A percentile compares a stretch with the other conserved stretches of the same genome.
These are phyloP conservation scores for Anhinga anhinga DNA, from an alignment of 2,113 vertebrate species.

Conservation along the genomic window DNA sequence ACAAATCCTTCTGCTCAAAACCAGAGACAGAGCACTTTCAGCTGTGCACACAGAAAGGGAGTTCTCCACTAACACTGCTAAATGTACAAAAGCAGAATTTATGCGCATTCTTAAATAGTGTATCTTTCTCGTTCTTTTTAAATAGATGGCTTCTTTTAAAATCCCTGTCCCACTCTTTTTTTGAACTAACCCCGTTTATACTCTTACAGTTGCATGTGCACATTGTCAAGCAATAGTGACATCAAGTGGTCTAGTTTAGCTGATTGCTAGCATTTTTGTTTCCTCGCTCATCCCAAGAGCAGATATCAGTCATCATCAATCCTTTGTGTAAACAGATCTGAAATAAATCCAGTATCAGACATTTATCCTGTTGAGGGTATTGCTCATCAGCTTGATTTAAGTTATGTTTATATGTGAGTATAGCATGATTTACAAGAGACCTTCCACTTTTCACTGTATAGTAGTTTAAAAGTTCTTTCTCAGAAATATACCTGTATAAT, in stretches of 20 bases:
- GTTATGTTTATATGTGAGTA: conserved; percentile 26
- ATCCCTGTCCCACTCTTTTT: not conserved
- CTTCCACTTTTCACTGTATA: conserved; percentile 16
- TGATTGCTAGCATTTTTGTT: not conserved
- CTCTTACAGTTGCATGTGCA: not conserved
- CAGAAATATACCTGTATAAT: conserved; percentile 32
- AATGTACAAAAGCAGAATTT: not conserved
- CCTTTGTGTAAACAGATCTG: conserved; percentile 38
- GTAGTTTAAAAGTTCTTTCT: conserved; percentile 51
- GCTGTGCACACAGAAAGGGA: not conserved
- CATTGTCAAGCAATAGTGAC: conserved; percentile 73
- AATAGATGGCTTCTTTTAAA: conserved; percentile 38
- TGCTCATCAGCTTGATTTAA: conserved; percentile 60
- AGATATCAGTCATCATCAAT: not conserved
- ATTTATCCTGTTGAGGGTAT: conserved; percentile 14
- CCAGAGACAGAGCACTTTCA: not conserved
- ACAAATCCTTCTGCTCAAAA: not conserved
- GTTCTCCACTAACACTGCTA: not conserved
- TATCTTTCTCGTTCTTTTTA: not conserved
- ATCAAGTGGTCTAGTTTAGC: conserved; percentile 59
- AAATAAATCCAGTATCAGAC: conserved; percentile 46
- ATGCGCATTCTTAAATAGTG: not conserved
- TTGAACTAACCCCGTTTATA: not conserved
- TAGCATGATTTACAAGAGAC: conserved; percentile 48
- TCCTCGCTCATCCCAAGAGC: not conserved